Conservation (phyloP, 2,888 invertebrate species). For the Camponotus fellah region DNA sequence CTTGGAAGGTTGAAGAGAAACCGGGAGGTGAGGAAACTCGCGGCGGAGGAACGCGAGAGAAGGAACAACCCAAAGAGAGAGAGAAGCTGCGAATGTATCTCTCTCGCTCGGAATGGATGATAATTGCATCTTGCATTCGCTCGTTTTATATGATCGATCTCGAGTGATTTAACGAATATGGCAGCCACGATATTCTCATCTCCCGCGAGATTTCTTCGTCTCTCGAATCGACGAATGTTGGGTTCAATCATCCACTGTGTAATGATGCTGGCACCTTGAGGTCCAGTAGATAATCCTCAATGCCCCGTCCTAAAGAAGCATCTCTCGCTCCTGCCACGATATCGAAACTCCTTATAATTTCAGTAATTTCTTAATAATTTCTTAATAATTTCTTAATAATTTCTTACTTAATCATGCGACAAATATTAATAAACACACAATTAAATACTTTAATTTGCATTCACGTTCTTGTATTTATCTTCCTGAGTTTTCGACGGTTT, state of each 20-base stretch:
- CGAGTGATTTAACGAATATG: slow-evolving; percentile 76
- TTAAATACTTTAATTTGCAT: background rate
- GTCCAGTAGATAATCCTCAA: slow-evolving; percentile 79
- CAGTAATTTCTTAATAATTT: background rate
- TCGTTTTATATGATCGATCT: slow-evolving; percentile 71
- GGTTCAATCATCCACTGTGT: slow-evolving; percentile 69
- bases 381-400: background rate
- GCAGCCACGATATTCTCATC: slow-evolving; percentile 66
- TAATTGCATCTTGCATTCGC: slow-evolving; percentile 72
- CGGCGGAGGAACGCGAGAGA: slow-evolving; percentile 14
- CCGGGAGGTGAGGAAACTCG: slow-evolving; percentile 53
- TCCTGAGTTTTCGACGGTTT: background rate
- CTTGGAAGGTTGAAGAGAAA: slow-evolving; percentile 64
- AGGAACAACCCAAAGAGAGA: slow-evolving; percentile 39
- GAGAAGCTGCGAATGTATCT: slow-evolving; percentile 45
- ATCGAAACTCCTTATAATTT: background rate
- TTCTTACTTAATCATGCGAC: slow-evolving; percentile 2
- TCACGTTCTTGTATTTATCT: background rate
- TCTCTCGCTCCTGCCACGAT: background rate
- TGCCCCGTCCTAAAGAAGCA: too few species aligned
- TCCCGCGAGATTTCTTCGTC: slow-evolving; percentile 38
- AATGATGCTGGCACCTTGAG: slow-evolving; percentile 72
- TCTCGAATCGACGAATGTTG: slow-evolving; percentile 16
- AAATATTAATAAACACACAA: background rate
- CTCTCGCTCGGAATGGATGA: slow-evolving; percentile 68